phyloP scores from a whole-genome alignment of 2,797 vertebrate species.

The Megaceryle alcyon region DNA sequence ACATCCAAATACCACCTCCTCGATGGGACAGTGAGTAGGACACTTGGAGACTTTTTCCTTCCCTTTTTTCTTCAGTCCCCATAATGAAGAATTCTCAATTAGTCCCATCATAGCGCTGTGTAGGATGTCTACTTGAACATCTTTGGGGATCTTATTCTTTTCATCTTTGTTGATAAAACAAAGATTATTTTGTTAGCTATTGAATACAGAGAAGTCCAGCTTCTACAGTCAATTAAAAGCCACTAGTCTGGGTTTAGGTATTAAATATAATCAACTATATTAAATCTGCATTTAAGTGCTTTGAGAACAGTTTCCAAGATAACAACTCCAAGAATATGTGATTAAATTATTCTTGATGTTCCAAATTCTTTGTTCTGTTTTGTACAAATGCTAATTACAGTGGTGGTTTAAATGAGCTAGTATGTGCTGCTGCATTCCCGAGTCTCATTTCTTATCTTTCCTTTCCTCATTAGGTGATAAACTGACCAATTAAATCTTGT shows the following conservation, averaged over 20 bases:
- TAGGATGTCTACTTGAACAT: background rate
- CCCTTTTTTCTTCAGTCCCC: background rate
- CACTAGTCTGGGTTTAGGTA: background rate
- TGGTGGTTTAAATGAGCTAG: background rate
- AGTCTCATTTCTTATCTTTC: slow-evolving; percentile 14
- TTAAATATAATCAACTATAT: background rate
- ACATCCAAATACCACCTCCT: background rate
- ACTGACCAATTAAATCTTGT: background rate
- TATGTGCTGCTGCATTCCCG: background rate
- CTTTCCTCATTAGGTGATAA: slow-evolving; percentile 2
- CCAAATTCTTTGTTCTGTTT: background rate
- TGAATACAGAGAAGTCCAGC: background rate
- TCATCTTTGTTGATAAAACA: background rate
- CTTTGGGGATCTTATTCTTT: background rate
- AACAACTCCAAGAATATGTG: background rate
- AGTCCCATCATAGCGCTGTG: background rate
- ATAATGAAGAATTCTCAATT: background rate
- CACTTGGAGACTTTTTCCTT: background rate
- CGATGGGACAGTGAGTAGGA: background rate
- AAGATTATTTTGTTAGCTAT: background rate
- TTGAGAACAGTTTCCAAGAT: background rate
- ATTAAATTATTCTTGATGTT: background rate
- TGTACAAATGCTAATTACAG: background rate
- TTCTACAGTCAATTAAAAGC: background rate
- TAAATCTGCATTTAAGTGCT: background rate